Evolutionary conservation across 37 sponge, comb jelly and placozoan species (phyloP).

Genomic region (Cliona cf. orientalis): DNA sequence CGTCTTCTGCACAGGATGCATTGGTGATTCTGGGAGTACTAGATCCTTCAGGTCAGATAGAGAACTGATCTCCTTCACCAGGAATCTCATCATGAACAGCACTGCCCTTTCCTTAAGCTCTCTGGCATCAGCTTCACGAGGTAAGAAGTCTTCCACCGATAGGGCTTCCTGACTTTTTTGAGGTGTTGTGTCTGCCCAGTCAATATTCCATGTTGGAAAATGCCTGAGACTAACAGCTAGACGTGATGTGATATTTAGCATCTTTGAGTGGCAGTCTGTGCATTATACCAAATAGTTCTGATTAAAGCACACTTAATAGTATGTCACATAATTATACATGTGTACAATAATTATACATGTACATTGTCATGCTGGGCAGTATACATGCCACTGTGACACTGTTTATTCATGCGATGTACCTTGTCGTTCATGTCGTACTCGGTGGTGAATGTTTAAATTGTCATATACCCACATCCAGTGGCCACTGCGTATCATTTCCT

Average conservation of each 20-base stretch:
- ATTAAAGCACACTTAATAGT: too few relatives aligned
- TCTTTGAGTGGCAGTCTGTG: background rate
- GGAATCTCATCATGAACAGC: background rate
- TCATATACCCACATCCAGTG: too few relatives aligned
- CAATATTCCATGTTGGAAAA: background rate
- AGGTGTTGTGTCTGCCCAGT: constrained; percentile 12
- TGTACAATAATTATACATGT: too few relatives aligned
- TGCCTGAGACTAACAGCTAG: background rate
- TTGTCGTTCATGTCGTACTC: too few relatives aligned
- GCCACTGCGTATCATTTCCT: too few relatives aligned
- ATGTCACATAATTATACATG: too few relatives aligned
- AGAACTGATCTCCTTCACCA: constrained; percentile 1
- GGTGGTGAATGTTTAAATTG: too few relatives aligned
- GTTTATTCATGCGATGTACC: too few relatives aligned
- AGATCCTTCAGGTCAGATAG: constrained; percentile 3
- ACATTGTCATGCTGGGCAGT: too few relatives aligned
- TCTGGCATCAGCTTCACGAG: background rate
- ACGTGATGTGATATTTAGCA: background rate
- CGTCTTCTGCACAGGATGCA: background rate
- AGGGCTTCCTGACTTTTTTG: background rate
- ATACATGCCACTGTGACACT: too few relatives aligned
- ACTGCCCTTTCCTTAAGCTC: constrained; percentile 16
- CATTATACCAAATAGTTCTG: background rate
- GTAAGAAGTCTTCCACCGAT: background rate
- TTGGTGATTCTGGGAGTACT: background rate